Base-by-base conservation (phyloP, 2,113 vertebrate genomes). In the Onychostruthus taczanowskii region DNA sequence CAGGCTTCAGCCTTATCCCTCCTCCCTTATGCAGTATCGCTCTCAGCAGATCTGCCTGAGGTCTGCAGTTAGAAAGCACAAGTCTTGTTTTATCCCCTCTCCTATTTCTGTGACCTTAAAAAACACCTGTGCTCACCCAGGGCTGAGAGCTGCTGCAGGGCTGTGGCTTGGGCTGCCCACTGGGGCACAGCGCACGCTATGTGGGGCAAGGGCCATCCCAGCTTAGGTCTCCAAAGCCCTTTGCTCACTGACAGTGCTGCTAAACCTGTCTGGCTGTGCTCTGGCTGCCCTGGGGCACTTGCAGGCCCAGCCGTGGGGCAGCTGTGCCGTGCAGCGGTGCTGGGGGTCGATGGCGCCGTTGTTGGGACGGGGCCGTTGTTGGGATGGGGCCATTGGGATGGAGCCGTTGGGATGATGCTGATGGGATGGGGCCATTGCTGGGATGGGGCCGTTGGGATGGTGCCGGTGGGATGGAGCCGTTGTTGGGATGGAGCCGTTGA, bases 161-260 rank as follows among this genome's bases (percentile, higher is more conserved):
- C 63, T 31, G 0, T 2, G 26, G 22, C 89, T 72, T 7, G 12
- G 26, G 41, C 15, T 73, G 41, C 59, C 53, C 2, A 0, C 23
- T 31, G 87, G 27, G 69, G 28, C 56, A n/a, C 9, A 2, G 39
- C 0, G 3, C 22, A 2, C 0, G 0, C 47, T 15, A 0, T 19
- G 81, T 9, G 9, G 52, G n/a, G 23, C 55, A 12, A 56, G 53
- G 37, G 58, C 84, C n/a, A 18, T 31, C 22, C 59, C 50, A 31
- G 7, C n/a, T 52, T 9, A 52, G 39, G 50, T 74, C 50, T 89
- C 56, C 47, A 17, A 39, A 77, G 41, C 62, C 31, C 50, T 61
- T 61, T 72, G 52, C 93, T 78, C 26, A 0, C 33, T n/a, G 8
- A 0, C 14, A 0, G 39, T 24, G 47, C 82, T 37, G 52, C 74